These are phyloP conservation scores for Bombus balteatus DNA, from an alignment of 1,140 invertebrate genomes.

Conservation along the genomic window DNA sequence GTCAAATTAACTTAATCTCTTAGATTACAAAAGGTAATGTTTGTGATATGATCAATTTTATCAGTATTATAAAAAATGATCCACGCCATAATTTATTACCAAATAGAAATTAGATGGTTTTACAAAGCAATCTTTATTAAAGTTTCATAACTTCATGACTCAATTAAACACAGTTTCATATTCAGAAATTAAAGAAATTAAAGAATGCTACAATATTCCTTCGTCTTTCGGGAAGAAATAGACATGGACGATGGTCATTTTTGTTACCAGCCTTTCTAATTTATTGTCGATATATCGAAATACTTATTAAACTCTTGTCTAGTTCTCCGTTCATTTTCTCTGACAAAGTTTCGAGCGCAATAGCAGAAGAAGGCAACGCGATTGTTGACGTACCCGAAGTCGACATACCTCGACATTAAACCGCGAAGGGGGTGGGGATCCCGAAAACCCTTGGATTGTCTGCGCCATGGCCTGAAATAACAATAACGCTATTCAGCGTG, in stretches of 20 bases:
- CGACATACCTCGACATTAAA: slow-evolving; percentile 32
- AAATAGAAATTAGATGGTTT: not conserved
- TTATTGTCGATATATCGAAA: not conserved
- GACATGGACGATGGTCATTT: too few relatives aligned
- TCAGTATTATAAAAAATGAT: too few relatives aligned
- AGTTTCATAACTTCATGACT: not conserved
- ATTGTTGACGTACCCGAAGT: not conserved
- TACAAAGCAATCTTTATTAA: not conserved
- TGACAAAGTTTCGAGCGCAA: not conserved
- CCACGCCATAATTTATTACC: not conserved
- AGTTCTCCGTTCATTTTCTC: not conserved
- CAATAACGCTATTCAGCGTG: slow-evolving; percentile 78
- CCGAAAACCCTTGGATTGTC: slow-evolving; percentile 73
- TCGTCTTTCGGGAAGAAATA: not conserved
- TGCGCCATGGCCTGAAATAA: slow-evolving; percentile 76
- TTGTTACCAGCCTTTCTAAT: too few relatives aligned
- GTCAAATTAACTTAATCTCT: too few relatives aligned
- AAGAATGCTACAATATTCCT: not conserved
- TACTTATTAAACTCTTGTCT: not conserved
- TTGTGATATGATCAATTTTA: too few relatives aligned
- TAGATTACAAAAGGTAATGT: too few relatives aligned
- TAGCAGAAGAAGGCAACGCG: slow-evolving; percentile 8
- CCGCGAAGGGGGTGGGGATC: slow-evolving; percentile 40
- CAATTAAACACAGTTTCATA: not conserved
- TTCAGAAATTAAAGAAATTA: not conserved